Conservation (phyloP, 2,888 invertebrate species). For the Malthinus seriepunctatus region DNA sequence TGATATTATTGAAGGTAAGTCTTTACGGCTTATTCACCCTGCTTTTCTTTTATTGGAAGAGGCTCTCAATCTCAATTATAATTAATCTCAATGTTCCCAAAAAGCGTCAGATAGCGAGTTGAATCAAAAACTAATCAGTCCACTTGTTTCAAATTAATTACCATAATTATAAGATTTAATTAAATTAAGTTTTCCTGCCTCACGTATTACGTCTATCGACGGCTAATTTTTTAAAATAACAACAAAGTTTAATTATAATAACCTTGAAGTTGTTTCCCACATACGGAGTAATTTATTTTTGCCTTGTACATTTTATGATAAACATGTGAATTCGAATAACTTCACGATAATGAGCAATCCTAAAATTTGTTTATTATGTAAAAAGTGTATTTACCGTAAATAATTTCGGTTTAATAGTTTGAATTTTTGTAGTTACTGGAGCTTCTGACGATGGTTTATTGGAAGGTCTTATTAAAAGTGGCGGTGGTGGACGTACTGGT, state of each 20-base stretch:
- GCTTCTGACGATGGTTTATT: constrained; percentile 88
- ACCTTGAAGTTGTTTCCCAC: constrained; percentile 4
- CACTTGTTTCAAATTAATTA: no score
- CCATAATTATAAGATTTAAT: no score
- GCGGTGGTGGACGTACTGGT: constrained; percentile 70
- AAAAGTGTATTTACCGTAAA: no score
- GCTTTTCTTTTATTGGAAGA: background rate
- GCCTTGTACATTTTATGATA: background rate
- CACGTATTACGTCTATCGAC: no score
- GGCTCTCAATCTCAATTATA: background rate
- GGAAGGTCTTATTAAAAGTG: constrained; percentile 81
- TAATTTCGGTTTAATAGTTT: no score
- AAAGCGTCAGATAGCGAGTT: no score
- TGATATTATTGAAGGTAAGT: constrained; percentile 85
- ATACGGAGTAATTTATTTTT: constrained; percentile 1
- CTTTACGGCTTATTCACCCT: background rate
- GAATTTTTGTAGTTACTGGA: constrained; percentile 70
- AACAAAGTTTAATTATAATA: constrained; percentile 11
- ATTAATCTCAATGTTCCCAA: no score
- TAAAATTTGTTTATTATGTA: no score
- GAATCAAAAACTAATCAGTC: no score
- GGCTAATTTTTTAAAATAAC: background rate
- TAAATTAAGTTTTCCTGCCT: no score
- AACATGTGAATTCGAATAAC: background rate
- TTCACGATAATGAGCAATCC: no score